Evolutionary conservation across 2,888 invertebrate species (phyloP), one percentile per base, ranked within the genome.

Genomic region (Baccha elongata): DNA sequence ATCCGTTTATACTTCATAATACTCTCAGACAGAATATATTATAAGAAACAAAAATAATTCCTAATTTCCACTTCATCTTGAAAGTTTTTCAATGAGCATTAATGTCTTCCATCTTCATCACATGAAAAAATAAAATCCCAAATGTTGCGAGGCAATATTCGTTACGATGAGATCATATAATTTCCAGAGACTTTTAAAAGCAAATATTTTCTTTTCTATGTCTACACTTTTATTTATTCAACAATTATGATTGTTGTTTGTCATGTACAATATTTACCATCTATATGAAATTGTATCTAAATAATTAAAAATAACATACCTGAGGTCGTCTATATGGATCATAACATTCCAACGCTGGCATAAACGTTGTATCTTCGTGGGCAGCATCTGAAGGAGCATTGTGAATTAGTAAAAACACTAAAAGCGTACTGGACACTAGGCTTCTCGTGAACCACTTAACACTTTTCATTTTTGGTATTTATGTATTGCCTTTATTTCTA

Each of bases 291-390:
- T 19, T 29, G 60, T 17, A 44, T n/a, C n/a, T n/a, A n/a, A n/a
- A n/a, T n/a, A 60, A 60, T 60, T 44, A 44, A 60, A 26, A 44
- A 26, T 40, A 65, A 76, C 88, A 91, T 89, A 93, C 93, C 92
- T 92, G 92, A 10, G 93, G 92, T 87, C 91, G 89, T 64, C 91
- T 91, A 85, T 92, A 92, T 69, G 91, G 90, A 88, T 93, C 92
- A 86, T 93, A 93, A 87, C 93, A 93, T 86, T 91, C 91, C 85
- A 90, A 86, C 10, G 90, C 89, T 42, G 90, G 90, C 88, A 89
- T 88, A 73, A 88, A 90, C 35, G 90, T 90, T 26, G 89, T 88
- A 69, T 86, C 86, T 23, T 84, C 85, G 60, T 88, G 87, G 46
- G 86, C 87, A n/a, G 85, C 87, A 60, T 83, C 35, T n/a, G 80